These are phyloP conservation scores for Thryonomys swinderianus DNA, from an alignment of 2,113 vertebrate species.

Conservation along the genomic window DNA sequence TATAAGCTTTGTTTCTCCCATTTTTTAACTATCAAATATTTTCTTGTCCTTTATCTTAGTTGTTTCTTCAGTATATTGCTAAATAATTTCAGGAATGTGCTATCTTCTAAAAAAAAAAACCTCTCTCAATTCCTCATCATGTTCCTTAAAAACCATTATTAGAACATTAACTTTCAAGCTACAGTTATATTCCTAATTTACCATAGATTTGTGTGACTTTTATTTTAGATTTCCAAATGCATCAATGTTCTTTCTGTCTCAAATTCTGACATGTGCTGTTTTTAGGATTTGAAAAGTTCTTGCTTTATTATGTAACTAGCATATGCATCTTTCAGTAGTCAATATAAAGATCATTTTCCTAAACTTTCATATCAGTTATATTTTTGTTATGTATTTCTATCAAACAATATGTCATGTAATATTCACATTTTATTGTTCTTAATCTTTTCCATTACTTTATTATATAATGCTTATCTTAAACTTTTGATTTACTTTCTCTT, in stretches of 20 bases:
- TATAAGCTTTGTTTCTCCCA: too few species aligned
- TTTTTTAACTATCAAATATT: too few species aligned
- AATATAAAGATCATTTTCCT: not conserved
- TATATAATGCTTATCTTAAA: not conserved
- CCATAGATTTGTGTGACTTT: not conserved
- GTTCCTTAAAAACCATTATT: too few species aligned
- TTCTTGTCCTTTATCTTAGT: too few species aligned
- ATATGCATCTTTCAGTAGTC: not conserved
- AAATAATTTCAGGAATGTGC: not conserved
- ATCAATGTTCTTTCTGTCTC: not conserved
- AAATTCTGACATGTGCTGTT: not conserved
- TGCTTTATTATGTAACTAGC: too few species aligned
- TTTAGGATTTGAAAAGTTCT: not conserved
- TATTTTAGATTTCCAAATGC: not conserved
- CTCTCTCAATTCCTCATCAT: not conserved
- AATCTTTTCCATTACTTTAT: not conserved
- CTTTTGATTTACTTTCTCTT: not conserved
- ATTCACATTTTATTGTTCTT: not conserved
- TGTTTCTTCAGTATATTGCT: not conserved
- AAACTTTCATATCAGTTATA: not conserved
- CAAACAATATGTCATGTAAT: not conserved
- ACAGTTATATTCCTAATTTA: not conserved
- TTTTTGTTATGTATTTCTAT: not conserved
- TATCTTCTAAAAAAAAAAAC: not conserved
- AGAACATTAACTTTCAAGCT: not conserved